Evolutionary conservation across 2,888 invertebrate genomes (phyloP).

Genomic region (Hymenopus coronatus): DNA sequence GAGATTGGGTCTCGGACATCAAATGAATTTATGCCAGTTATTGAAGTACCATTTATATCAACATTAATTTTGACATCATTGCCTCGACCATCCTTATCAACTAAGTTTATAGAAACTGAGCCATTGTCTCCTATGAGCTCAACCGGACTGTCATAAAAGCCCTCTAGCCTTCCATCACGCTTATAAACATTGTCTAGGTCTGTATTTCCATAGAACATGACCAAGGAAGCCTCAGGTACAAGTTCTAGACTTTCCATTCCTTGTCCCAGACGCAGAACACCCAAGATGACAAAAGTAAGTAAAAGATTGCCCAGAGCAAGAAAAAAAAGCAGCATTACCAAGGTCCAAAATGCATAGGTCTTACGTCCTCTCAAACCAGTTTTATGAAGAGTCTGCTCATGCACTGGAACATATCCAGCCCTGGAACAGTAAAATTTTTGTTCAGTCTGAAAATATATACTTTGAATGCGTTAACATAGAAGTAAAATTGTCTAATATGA

Average conservation of each 20-base stretch:
- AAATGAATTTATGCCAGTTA: conserved; percentile 67
- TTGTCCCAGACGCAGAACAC: conserved; percentile 70
- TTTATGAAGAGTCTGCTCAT: conserved; percentile 45
- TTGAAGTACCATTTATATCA: conserved; percentile 63
- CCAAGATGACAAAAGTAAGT: conserved; percentile 75
- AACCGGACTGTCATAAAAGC: conserved; percentile 56
- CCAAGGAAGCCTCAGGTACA: conserved; percentile 66
- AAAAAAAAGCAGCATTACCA: conserved; percentile 66
- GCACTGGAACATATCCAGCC: conserved; percentile 38
- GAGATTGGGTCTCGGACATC: conserved; percentile 65
- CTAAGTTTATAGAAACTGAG: conserved; percentile 44
- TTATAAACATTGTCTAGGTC: conserved; percentile 76
- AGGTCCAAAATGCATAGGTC: conserved; percentile 74
- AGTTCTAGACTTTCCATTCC: conserved; percentile 86
- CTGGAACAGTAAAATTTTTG: conserved; percentile 27
- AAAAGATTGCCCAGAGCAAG: conserved; percentile 74
- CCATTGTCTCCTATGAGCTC: conserved; percentile 49
- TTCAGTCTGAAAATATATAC: neutral
- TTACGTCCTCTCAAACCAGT: conserved; percentile 52
- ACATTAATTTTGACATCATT: conserved; percentile 49
- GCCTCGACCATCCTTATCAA: conserved; percentile 38
- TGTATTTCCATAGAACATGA: conserved; percentile 75
- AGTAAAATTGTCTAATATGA: neutral
- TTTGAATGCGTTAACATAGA: neutral
- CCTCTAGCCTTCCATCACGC: conserved; percentile 64